Conservation (phyloP, 2,888 invertebrate species). For the Malachius bipustulatus region DNA sequence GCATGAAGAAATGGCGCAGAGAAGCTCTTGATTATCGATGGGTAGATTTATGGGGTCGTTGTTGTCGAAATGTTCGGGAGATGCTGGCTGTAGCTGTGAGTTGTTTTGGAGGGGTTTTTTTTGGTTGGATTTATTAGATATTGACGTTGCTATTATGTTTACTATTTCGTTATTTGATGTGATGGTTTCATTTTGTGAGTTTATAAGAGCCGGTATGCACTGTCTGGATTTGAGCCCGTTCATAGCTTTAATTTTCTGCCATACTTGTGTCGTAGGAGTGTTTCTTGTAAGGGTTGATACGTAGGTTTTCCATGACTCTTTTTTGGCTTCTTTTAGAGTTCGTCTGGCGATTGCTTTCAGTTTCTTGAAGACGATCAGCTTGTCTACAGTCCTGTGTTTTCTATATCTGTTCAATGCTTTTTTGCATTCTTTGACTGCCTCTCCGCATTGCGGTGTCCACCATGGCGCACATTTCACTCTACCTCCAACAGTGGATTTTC, state of each 20-base stretch:
- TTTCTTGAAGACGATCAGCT: no score
- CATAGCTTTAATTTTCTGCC: slow-evolving; percentile 15
- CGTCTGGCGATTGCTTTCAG: slow-evolving; percentile 12
- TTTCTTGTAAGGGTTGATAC: slow-evolving; percentile 10
- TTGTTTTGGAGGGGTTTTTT: no score
- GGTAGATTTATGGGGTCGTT: no score
- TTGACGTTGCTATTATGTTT: slow-evolving; percentile 5
- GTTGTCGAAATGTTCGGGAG: no score
- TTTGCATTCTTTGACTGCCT: slow-evolving; percentile 12
- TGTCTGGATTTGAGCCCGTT: slow-evolving; percentile 11
- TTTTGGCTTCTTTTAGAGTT: slow-evolving; percentile 12
- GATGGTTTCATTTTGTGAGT: not conserved
- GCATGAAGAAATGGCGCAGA: slow-evolving; percentile 3
- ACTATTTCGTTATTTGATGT: slow-evolving; percentile 6
- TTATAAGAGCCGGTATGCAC: slow-evolving; percentile 9
- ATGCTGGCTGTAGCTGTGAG: no score
- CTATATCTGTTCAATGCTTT: slow-evolving; percentile 14
- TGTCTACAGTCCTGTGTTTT: no score
- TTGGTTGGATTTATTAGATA: no score
- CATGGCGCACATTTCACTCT: slow-evolving; percentile 13
- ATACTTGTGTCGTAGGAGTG: slow-evolving; percentile 11
- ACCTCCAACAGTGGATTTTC: not conserved
- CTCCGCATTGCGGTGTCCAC: slow-evolving; percentile 15
- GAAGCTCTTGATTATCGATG: no score
- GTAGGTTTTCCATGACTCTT: slow-evolving; percentile 12